phyloP scores from a whole-genome alignment of 2,797 vertebrate genomes.

The Perdix hodgsoniae region DNA sequence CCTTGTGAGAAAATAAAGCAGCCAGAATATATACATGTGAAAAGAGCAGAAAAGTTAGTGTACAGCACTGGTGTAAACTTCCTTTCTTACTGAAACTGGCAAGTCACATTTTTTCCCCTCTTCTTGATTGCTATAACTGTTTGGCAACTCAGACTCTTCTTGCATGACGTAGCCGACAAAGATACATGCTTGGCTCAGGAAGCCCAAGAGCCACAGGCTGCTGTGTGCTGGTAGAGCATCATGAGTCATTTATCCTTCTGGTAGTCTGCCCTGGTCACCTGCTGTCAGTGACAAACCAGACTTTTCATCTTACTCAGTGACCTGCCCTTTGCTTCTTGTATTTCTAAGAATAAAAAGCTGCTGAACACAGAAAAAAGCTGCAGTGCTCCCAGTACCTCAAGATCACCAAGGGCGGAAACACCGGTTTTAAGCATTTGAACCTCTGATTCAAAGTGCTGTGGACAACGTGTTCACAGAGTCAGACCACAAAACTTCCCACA shows the following conservation, averaged over 20 bases:
- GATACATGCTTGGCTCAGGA: neutral
- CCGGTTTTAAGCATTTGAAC: neutral
- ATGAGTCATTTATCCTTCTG: neutral
- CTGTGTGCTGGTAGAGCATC: fast-evolving
- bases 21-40: fast-evolving
- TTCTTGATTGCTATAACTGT: neutral
- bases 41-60: neutral
- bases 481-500: neutral
- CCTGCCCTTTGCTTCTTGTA: neutral
- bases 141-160: neutral
- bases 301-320: neutral
- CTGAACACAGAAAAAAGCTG: neutral
- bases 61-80: neutral
- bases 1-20: neutral
- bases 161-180: neutral
- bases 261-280: neutral
- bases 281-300: neutral
- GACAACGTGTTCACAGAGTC: neutral
- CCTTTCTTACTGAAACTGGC: neutral
- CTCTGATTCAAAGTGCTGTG: neutral
- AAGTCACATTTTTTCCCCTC: neutral
- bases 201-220: neutral
- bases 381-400: neutral
- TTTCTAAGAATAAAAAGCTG: neutral
- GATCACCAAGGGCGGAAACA: neutral